phyloP scores from a whole-genome alignment of 2,888 invertebrate species.

The Eristalis intricaria region DNA sequence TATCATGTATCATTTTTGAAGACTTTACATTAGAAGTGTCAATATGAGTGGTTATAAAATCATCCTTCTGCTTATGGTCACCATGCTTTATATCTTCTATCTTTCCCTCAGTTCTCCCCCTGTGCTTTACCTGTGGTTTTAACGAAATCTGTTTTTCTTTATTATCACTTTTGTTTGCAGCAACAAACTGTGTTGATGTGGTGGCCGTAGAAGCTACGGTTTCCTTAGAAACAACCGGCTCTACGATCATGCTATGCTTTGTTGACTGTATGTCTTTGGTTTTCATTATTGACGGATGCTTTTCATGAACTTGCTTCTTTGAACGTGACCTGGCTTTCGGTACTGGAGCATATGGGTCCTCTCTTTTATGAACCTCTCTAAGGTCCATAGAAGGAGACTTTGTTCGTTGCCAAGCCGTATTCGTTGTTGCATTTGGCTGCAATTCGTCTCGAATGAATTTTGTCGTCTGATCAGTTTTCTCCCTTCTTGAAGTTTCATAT shows the following conservation, averaged over 20 bases:
- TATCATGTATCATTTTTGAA: not conserved
- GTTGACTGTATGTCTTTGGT: constrained; percentile 70
- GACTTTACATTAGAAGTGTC: constrained; percentile 1
- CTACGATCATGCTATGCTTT: constrained; percentile 58
- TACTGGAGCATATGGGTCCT: constrained; percentile 68
- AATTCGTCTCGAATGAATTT: constrained; percentile 71
- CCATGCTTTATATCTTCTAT: constrained; percentile 1
- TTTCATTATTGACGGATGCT: constrained; percentile 61
- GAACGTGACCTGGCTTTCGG: constrained; percentile 61
- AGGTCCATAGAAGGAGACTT: constrained; percentile 78
- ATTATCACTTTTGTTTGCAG: constrained; percentile 35
- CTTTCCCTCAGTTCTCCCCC: constrained; percentile 54
- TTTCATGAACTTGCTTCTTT: constrained; percentile 73
- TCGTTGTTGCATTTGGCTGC: constrained; percentile 73
- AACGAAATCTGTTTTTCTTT: constrained; percentile 39
- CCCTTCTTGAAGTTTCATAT: constrained; percentile 73
- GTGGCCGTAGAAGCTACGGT: constrained; percentile 42
- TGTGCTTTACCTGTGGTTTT: constrained; percentile 46
- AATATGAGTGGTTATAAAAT: constrained; percentile 9
- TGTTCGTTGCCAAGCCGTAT: constrained; percentile 73
- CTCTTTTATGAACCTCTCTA: constrained; percentile 74
- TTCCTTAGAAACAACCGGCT: constrained; percentile 62
- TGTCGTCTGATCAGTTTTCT: constrained; percentile 57
- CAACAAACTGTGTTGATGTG: constrained; percentile 41
- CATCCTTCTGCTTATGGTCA: constrained; percentile 17